A percentile compares a stretch with the other conserved stretches of the same genome.
Evolutionary conservation across 2,113 vertebrate genomes (phyloP).

Genomic region (Cololabis saira): DNA sequence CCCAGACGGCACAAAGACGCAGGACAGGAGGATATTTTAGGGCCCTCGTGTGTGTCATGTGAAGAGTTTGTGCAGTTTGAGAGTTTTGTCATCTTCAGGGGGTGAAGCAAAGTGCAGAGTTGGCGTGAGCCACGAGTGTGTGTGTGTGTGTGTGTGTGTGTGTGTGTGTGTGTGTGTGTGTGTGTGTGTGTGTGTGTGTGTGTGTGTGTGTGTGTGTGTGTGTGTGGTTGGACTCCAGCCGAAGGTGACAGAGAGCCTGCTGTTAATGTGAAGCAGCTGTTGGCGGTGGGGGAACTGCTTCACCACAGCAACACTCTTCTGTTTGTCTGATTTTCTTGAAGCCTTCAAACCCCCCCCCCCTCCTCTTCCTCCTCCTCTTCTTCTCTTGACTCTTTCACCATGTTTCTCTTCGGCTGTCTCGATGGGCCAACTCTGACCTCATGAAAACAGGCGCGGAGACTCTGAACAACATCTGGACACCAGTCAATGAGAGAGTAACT

Average conservation of each 20-base stretch:
- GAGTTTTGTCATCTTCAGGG: slow-evolving; percentile 4
- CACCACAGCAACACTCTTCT: slow-evolving; percentile 31
- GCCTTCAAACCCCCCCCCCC: neutral
- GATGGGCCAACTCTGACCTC: slow-evolving; percentile 71
- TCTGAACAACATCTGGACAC: slow-evolving; percentile 74
- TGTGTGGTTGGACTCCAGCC: slow-evolving; percentile 46
- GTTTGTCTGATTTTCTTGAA: slow-evolving; percentile 19
- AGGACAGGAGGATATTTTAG: too few species aligned
- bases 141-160: slow-evolving; percentile 14
- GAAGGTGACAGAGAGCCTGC: slow-evolving; percentile 61
- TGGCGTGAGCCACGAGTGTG: slow-evolving; percentile 22
- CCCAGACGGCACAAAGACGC: neutral
- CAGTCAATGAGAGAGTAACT: slow-evolving; percentile 61
- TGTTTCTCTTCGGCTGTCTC: slow-evolving; percentile 28
- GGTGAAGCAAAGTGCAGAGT: slow-evolving; percentile 34
- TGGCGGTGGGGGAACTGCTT: slow-evolving; percentile 30
- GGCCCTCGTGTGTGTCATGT: too few species aligned
- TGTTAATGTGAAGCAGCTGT: slow-evolving; percentile 72
- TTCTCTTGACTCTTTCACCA: slow-evolving; percentile 18
- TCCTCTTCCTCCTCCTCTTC: neutral
- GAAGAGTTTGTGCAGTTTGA: neutral
- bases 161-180: neutral
- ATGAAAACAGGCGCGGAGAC: slow-evolving; percentile 48
- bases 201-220: slow-evolving; percentile 5
- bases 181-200: too few species aligned